Base-by-base conservation (phyloP, 2,797 vertebrate genomes). In the Siniperca undulata region DNA sequence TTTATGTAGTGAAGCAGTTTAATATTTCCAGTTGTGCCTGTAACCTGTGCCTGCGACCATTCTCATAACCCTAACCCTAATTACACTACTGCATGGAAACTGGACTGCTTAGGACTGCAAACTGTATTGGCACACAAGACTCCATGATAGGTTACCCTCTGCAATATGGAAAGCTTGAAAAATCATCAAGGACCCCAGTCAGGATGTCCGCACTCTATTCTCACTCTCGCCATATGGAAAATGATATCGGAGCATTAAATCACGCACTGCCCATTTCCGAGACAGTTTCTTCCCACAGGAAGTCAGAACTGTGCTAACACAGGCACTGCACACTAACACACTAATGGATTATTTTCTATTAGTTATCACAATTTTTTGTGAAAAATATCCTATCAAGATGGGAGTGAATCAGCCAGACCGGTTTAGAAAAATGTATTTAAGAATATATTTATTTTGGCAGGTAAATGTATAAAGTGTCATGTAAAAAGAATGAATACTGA, bases 221-320 rank as follows among this genome's bases (percentile, higher is more conserved):
- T 62, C 73, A 56, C 42, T 61, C 48, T 50, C 44, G 14, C 50
- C 42, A 34, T 59, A 53, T 69, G 73, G 74, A 86, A 81, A 74
- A 78, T 48, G 53, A 88, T 67, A 81, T 13, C 9, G 5, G 42
- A 14, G 30, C 78, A 44, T 82, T 77, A 80, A 81, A 85, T 85
- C 64, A 66, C 6, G 3, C 38, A 14, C 64, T 55, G 55, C 24
- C 79, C 68, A 61, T 73, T 81, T 60, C 77, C 30, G 5, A 70
- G 61, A 60, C 46, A 58, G 60, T 36, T 52, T 72, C 53, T 70
- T 74, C 83, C 77, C 27, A 50, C 77, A 76, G 79, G 70, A 80
- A 83, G 70, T 77, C 64, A 17, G 0, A 50, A 42, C 24, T 53
- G 42, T 1, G 58, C 46, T 56, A 67, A 46, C 2, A 56, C 40